Conservation (phyloP, 2,113 vertebrate species). For the Theropithecus gelada region DNA sequence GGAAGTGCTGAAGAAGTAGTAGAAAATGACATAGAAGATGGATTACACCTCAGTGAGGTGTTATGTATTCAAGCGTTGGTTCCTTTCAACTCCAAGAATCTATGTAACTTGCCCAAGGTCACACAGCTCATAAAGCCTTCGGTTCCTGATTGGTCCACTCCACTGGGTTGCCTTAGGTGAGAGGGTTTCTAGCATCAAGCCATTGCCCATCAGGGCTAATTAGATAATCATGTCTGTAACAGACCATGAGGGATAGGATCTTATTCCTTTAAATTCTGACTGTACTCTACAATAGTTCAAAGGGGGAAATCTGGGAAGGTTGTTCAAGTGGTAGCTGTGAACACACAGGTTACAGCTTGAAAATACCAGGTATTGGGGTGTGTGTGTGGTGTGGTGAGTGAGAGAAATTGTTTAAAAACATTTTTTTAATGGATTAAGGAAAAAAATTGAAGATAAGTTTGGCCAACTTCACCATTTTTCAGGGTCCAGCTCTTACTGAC, state of each 20-base stretch:
- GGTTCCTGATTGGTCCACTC: neutral
- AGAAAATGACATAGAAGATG: neutral
- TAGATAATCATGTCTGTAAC: neutral
- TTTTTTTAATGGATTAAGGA: neutral
- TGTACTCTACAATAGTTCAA: neutral
- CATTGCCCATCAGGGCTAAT: neutral
- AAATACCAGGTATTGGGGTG: neutral
- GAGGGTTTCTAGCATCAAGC: neutral
- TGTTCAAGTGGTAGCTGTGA: neutral
- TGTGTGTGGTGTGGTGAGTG: neutral
- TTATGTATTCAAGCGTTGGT: neutral
- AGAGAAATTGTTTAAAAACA: neutral
- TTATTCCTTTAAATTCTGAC: slow-evolving; percentile 6
- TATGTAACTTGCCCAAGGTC: neutral
- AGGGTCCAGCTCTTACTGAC: neutral
- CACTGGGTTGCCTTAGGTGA: neutral
- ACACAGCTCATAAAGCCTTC: neutral
- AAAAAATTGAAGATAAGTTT: neutral
- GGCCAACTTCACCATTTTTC: neutral
- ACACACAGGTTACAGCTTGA: neutral
- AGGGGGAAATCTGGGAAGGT: neutral
- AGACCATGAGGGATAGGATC: neutral
- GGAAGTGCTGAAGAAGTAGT: neutral
- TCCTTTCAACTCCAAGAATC: neutral
- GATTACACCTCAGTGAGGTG: neutral